Conservation (phyloP, 2,888 invertebrate genomes). For the Chymomyza fuscimana region DNA sequence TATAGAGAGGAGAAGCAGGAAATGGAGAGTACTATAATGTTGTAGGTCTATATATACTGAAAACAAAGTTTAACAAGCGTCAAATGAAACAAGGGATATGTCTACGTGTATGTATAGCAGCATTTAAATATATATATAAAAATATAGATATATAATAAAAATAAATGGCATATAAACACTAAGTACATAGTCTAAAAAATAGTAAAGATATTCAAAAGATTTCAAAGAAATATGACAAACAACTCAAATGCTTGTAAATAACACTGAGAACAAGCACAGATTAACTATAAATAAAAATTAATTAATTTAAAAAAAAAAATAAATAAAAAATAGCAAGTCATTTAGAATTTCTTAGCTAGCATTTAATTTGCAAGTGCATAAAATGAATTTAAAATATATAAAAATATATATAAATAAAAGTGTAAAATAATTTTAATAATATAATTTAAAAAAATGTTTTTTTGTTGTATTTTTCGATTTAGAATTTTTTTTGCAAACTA, state of each 20-base stretch:
- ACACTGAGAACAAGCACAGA: conserved; percentile 30
- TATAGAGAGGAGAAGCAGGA: not conserved
- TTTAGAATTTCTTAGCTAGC: conserved; percentile 28
- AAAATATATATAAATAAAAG: conserved; percentile 31
- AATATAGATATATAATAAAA: conserved; percentile 34
- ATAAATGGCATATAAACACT: conserved; percentile 33
- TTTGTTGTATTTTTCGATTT: not conserved
- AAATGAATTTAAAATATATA: conserved; percentile 29
- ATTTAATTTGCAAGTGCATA: conserved; percentile 20
- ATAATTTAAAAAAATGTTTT: not conserved
- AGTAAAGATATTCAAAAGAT: conserved; percentile 1
- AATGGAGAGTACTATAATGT: too few species aligned
- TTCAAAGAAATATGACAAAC: conserved; percentile 3
- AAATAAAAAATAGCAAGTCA: conserved; percentile 27
- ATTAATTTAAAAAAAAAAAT: not conserved
- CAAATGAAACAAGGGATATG: conserved; percentile 80
- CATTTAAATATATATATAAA: conserved; percentile 55
- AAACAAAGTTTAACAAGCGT: conserved; percentile 72
- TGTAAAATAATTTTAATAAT: conserved; percentile 13
- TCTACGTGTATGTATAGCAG: conserved; percentile 73
- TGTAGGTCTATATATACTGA: conserved; percentile 31
- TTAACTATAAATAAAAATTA: not conserved
- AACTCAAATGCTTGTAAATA: conserved; percentile 16
- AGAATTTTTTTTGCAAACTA: not conserved
- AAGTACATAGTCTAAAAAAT: not conserved